A percentile compares a stretch with the other conserved stretches of the same genome.
Conservation (phyloP, 30 jellyfish, hydroid and myxozoan genomes). For the Clytia hemisphaerica region DNA sequence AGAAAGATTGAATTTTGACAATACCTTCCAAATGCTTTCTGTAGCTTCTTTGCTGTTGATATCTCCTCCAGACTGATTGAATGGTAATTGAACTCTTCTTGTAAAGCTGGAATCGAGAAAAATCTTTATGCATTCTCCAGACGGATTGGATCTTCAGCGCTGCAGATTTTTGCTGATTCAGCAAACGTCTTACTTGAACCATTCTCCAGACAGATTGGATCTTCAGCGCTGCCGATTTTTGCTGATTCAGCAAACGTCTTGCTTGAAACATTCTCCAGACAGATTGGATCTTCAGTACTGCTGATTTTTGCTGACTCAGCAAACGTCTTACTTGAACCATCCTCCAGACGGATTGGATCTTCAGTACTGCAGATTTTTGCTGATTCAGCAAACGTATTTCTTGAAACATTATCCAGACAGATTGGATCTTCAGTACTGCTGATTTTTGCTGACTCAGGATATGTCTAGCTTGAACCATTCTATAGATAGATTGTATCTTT, state of each 20-base stretch:
- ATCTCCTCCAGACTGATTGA: constrained; percentile 51
- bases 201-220: constrained; percentile 31
- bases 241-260: not conserved
- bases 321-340: too few species aligned
- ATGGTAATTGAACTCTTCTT: constrained; percentile 10
- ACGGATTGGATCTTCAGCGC: constrained; percentile 29
- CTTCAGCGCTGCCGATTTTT: constrained; percentile 19
- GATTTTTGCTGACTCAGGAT: too few species aligned
- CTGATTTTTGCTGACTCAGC: not conserved
- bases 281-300: constrained; percentile 28
- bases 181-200: constrained; percentile 1
- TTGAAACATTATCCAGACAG: too few species aligned
- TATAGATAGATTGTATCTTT: constrained; percentile 10
- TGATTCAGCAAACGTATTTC: too few species aligned
- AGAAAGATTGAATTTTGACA: constrained; percentile 11
- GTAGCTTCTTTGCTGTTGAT: constrained; percentile 8
- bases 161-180: not conserved
- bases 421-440: too few species aligned
- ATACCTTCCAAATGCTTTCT: constrained; percentile 8
- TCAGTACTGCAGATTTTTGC: too few species aligned
- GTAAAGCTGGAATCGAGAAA: too few species aligned
- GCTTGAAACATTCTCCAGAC: constrained; percentile 15
- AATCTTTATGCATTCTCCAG: constrained; percentile 19
- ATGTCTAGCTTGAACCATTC: not conserved
- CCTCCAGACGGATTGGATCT: too few species aligned